Conservation (phyloP, 2,797 vertebrate genomes). For the Graptemys geographica region DNA sequence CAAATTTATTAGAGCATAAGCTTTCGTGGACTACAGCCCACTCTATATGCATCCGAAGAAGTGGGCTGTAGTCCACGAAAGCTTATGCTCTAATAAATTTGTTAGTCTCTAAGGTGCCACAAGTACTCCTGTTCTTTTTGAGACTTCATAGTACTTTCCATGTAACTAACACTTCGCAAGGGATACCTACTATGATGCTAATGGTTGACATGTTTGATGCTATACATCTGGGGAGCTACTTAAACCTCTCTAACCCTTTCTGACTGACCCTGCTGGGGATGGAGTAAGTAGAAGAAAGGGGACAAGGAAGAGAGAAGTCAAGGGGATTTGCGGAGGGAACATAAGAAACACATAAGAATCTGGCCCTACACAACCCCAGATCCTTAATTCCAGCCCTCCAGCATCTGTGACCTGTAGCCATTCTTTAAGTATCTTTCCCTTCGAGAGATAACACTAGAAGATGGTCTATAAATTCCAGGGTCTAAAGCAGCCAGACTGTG, state of each 20-base stretch:
- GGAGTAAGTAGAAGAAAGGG: fast-evolving
- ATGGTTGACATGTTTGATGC: background rate
- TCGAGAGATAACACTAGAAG: slow-evolving; percentile 8
- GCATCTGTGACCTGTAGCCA: slow-evolving; percentile 32
- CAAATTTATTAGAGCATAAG: too few species aligned
- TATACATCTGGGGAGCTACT: background rate
- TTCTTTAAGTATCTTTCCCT: slow-evolving; percentile 35
- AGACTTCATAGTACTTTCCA: background rate
- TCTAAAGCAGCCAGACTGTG: background rate
- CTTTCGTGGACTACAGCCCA: too few species aligned
- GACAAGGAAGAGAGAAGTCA: background rate
- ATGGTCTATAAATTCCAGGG: background rate
- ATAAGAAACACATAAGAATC: too few species aligned
- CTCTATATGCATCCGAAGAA: too few species aligned
- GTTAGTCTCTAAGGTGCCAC: too few species aligned
- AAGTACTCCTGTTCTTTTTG: background rate
- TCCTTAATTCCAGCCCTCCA: background rate
- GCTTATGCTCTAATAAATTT: too few species aligned
- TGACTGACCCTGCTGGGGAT: fast-evolving
- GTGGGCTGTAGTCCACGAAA: too few species aligned
- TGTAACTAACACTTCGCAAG: background rate
- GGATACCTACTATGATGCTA: background rate
- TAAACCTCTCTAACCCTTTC: background rate
- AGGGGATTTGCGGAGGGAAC: background rate
- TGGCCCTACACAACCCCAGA: background rate